Evolutionary conservation across 2,888 invertebrate species (phyloP).

Genomic region (Leucozona laternaria): DNA sequence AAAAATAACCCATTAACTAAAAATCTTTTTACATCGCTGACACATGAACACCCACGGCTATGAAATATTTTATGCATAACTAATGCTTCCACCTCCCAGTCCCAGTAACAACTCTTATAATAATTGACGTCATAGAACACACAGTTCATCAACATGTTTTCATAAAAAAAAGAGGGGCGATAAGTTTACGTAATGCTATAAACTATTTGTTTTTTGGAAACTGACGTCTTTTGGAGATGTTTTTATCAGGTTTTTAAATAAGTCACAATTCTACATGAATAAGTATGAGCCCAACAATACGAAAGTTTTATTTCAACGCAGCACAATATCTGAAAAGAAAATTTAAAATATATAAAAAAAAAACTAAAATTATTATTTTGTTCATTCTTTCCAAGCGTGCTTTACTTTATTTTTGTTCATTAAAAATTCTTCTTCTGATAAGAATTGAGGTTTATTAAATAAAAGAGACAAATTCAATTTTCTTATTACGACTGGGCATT

Average conservation of each 20-base stretch:
- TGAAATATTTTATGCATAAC: background rate
- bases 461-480: constrained; percentile 34
- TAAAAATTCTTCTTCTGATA: constrained; percentile 55
- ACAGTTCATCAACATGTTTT: background rate
- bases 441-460: constrained; percentile 27
- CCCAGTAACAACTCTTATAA: background rate
- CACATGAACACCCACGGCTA: background rate
- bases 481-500: constrained; percentile 7
- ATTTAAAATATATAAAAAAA: background rate
- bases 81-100: background rate
- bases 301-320: no score
- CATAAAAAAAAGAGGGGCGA: no score
- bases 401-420: constrained; percentile 64
- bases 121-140: background rate
- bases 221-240: background rate
- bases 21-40: no score
- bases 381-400: constrained; percentile 72
- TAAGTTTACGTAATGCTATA: background rate
- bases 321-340: background rate
- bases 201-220: background rate
- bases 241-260: background rate
- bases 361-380: constrained; percentile 39
- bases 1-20: no score
- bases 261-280: background rate
- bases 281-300: background rate